Evolutionary conservation across 2,113 vertebrate genomes (phyloP).

Genomic region (Strix uralensis): DNA sequence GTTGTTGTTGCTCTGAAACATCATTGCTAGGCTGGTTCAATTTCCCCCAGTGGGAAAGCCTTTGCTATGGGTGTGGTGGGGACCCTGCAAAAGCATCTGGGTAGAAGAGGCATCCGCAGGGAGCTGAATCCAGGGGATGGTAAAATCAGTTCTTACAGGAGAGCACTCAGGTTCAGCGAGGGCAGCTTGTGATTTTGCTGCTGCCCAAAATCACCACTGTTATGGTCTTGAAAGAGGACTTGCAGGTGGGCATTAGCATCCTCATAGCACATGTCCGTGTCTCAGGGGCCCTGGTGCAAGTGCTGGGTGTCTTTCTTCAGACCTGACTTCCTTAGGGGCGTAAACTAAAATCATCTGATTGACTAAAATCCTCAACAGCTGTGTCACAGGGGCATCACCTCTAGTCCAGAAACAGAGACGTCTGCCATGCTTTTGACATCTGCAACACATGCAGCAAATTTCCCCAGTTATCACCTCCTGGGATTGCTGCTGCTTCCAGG

Average conservation of each 20-base stretch:
- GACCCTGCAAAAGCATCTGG: neutral
- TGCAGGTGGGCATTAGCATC: neutral
- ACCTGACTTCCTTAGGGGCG: neutral
- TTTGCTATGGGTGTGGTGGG: neutral
- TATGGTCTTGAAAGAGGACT: neutral
- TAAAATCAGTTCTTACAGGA: neutral
- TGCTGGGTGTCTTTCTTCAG: neutral
- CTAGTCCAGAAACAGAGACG: neutral
- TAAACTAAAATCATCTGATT: neutral
- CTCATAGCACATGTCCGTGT: neutral
- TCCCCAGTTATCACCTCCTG: neutral
- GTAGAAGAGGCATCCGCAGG: neutral
- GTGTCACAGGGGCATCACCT: fast-evolving
- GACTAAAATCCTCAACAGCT: neutral
- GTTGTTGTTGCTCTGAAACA: neutral
- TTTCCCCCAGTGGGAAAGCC: neutral
- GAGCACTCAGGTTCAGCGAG: neutral
- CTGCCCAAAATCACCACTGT: neutral
- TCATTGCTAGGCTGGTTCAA: neutral
- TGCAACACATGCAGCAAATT: neutral
- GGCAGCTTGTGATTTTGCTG: neutral
- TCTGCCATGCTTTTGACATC: neutral
- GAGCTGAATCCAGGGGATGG: neutral
- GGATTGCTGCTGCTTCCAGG: neutral
- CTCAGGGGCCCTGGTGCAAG: fast-evolving